Base-by-base conservation (phyloP, 2,888 invertebrate genomes). In the Athripsodes cinereus region DNA sequence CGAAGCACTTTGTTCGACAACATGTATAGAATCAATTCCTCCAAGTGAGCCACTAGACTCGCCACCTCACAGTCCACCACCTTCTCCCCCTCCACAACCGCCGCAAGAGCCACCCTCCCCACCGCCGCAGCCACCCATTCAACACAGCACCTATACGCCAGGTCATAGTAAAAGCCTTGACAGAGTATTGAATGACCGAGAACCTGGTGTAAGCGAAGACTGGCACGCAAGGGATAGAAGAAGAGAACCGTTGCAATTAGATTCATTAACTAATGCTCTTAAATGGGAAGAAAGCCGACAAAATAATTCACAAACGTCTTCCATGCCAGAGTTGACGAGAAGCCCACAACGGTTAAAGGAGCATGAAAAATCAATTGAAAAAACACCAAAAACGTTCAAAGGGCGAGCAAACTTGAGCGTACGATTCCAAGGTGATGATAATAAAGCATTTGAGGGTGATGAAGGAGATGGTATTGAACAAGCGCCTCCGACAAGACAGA, bases 151-250 rank as follows among this genome's bases (percentile, higher is more conserved):
- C 60, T 52, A 48, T 67, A 76, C 74, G 62, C 70, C 78, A 11
- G 78, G 78, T 59, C 68, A 78, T 79, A 72, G 73, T 68, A 76
- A 70, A 68, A 79, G 87, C 65, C 69, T 88, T 67, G 86, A 89
- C 69, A 77, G 88, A 68, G 83, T 86, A 1, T 75, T 86, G 52
- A 76, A 85, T 6, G 87, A 87, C 67, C 78, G 85, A 65, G 87
- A 86, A 69, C 75, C 87, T 62, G 52, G 50, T 13, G 31, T 18
- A 13, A 47, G 47, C 22, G 60, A 55, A 48, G 58, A 58, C 5
- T 58, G 58, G 60, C 56, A 60, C 22, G 46, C 54, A 5, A 53
- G 63, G 49, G 85, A 85, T 58, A 72, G 80, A 65, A 79, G 81
- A 69, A 72, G 76, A 56, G 82, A 85, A 53, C 82, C 84, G 3